Evolutionary conservation across 1,140 invertebrate species (phyloP), one percentile per base, ranked within the genome.

Genomic region (Capitella teleta): DNA sequence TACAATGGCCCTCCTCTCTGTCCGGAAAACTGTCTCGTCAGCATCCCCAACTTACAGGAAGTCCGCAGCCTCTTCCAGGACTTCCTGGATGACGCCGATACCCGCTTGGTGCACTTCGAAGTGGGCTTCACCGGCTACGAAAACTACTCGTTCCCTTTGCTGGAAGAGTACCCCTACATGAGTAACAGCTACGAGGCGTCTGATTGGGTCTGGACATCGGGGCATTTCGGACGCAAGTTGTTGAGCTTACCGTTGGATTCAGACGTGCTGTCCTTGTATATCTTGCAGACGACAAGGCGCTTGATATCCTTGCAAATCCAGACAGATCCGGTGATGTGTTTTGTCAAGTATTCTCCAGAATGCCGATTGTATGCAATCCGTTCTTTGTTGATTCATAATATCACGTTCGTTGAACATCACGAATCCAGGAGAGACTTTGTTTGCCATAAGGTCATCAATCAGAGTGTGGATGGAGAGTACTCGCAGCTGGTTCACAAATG

Each of bases 131-230:
- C 12, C 24, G 28, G 38, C 21, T 46, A 51, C 30, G 14, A 40
- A 2, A 48, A 36, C 23, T 25, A 38, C 16, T 16, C 36, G 24
- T n/a, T n/a, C n/a, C n/a, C n/a, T n/a, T 28, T 49, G 8, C 28
- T 53, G 21, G 52, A 53, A 32, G 30, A 43, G 18, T 49, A 49
- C 16, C 52, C 52, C 24, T 53, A 49, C 37, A 53, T 53, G 52
- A 23, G 25, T 3, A 26, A 41, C n/a, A 53, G 41, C 37, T 42
- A 30, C 12, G 23, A 18, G 14, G 52, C 46, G 16, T 23, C 36
- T 12, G 40, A 49, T 19, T 53, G 52, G 52, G 32, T 53, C 21
- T 53, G 52, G 52, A 30, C 52, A n/a, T 49, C 46, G 21, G 38
- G 41, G 14, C 42, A 32, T n/a, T 36, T 41, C 21, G 52, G 52